These are phyloP conservation scores for Leptinotarsa peninsularis DNA, from an alignment of 2,888 invertebrate genomes.

Conservation along the genomic window DNA sequence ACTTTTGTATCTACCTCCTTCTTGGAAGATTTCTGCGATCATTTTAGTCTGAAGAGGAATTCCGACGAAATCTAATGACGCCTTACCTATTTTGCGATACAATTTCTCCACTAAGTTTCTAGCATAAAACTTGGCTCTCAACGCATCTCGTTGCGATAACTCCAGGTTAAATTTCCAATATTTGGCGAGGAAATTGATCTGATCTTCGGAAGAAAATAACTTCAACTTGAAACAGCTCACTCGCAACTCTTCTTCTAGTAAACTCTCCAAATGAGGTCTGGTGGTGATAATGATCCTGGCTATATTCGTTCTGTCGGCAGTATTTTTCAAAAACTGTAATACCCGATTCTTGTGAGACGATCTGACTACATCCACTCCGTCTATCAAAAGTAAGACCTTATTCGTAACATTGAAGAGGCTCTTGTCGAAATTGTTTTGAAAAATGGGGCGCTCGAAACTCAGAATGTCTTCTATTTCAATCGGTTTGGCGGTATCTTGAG, in stretches of 20 bases:
- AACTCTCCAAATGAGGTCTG: constrained; percentile 24
- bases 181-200: constrained; percentile 24
- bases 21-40: constrained; percentile 32
- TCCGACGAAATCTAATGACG: constrained; percentile 3
- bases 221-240: constrained; percentile 17
- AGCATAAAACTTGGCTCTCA: constrained; percentile 14
- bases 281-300: constrained; percentile 25
- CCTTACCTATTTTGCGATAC: background rate
- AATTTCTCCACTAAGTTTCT: constrained; percentile 7
- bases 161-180: constrained; percentile 27
- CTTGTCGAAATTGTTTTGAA: constrained; percentile 16
- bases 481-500: background rate
- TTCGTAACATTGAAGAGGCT: constrained; percentile 7
- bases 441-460: background rate
- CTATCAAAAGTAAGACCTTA: constrained; percentile 25
- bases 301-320: constrained; percentile 1
- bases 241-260: constrained; percentile 15
- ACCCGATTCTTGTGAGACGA: background rate
- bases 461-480: constrained; percentile 20
- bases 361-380: constrained; percentile 29
- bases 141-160: background rate
- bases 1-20: background rate
- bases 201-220: constrained; percentile 18
- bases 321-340: constrained; percentile 2
- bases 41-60: constrained; percentile 31